Evolutionary conservation across 2,113 vertebrate species (phyloP).

Genomic region (Neotoma lepida): DNA sequence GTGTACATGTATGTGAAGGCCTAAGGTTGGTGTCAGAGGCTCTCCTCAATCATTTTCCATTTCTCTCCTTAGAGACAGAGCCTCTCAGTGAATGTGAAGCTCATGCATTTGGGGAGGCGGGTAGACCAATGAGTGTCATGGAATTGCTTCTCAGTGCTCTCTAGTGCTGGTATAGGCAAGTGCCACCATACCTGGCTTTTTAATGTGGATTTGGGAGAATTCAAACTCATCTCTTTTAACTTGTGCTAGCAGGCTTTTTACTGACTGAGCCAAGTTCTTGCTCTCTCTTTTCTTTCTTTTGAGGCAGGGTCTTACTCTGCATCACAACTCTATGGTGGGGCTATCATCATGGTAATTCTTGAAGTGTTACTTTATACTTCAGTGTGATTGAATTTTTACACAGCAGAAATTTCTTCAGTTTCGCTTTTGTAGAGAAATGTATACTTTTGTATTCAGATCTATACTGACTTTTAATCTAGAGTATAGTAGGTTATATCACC

Average conservation of each 20-base stretch:
- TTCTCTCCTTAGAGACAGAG: not conserved
- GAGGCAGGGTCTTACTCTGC: not conserved
- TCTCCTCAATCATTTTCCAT: not conserved
- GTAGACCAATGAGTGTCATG: not conserved
- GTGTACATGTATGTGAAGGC: not conserved
- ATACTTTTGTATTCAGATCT: not conserved
- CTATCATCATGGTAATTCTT: not conserved
- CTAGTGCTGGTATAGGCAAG: not conserved
- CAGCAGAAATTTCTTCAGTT: not conserved
- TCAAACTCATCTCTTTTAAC: not conserved
- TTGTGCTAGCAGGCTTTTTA: not conserved
- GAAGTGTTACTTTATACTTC: not conserved
- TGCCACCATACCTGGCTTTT: not conserved
- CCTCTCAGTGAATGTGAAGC: not conserved
- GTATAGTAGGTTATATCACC: not conserved
- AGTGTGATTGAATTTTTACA: not conserved
- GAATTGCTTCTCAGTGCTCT: not conserved
- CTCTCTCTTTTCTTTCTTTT: not conserved
- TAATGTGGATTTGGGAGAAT: not conserved
- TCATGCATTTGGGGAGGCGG: not conserved
- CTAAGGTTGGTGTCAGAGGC: not conserved
- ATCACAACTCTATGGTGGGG: not conserved
- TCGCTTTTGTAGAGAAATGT: not conserved
- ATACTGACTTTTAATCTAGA: not conserved
- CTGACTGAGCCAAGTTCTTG: not conserved